Evolutionary conservation across 2,113 vertebrate species (phyloP).

Genomic region (Dasyornis broadbenti): DNA sequence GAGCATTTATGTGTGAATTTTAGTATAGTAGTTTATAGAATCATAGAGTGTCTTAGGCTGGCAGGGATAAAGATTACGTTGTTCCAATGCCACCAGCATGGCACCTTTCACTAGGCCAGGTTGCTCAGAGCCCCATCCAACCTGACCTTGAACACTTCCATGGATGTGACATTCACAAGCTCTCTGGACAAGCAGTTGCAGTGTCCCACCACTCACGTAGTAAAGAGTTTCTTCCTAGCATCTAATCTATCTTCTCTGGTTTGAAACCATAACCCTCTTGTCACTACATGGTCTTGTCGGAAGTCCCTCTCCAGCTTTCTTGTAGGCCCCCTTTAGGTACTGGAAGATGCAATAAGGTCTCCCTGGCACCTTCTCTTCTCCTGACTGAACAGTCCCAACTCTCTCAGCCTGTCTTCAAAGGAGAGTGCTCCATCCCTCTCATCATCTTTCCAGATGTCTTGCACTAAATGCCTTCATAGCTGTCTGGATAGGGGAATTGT

Average conservation of each 20-base stretch:
- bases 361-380: not conserved
- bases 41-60: not conserved
- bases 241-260: not conserved
- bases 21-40: not conserved
- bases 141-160: not conserved
- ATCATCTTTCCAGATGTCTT: not conserved
- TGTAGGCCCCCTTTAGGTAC: not conserved
- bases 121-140: not conserved
- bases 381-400: not conserved
- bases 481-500: not conserved
- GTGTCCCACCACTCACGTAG: too few relatives aligned
- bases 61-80: not conserved
- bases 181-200: not conserved
- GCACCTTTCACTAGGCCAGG: not conserved
- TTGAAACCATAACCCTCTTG: not conserved
- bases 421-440: not conserved
- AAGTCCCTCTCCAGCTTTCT: not conserved
- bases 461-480: not conserved
- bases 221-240: not conserved
- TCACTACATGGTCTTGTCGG: not conserved
- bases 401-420: not conserved
- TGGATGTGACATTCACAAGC: not conserved
- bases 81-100: not conserved
- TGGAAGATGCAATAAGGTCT: not conserved
- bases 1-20: not conserved